These are phyloP conservation scores for Megamerina dolium DNA, from an alignment of 2,888 invertebrate species.

Conservation along the genomic window DNA sequence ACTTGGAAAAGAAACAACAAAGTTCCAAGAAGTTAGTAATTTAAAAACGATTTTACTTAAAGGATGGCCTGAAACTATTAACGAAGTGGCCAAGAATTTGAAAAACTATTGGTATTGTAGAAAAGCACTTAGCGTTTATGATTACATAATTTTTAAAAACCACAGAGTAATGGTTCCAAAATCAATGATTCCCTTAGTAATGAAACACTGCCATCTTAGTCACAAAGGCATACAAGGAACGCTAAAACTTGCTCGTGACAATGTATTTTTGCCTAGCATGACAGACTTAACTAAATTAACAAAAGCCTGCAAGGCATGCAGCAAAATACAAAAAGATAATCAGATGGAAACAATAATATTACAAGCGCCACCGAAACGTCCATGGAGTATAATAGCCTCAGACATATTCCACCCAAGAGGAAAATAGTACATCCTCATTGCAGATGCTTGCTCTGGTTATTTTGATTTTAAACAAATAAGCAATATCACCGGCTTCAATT, in stretches of 20 bases:
- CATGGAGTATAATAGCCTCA: too few relatives aligned
- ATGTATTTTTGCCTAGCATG: background rate
- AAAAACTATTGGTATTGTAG: too few relatives aligned
- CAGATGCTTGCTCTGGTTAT: background rate
- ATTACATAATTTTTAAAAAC: too few relatives aligned
- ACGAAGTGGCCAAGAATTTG: background rate
- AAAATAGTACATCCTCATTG: background rate
- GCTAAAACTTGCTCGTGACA: background rate
- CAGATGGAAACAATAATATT: background rate
- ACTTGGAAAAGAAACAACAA: background rate
- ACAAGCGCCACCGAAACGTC: too few relatives aligned
- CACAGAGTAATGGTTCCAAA: too few relatives aligned
- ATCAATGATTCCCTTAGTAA: too few relatives aligned
- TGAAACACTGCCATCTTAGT: too few relatives aligned
- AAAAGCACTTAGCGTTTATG: too few relatives aligned
- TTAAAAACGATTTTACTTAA: too few relatives aligned
- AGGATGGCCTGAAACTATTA: background rate
- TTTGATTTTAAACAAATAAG: slow-evolving; percentile 1
- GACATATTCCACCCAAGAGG: too few relatives aligned
- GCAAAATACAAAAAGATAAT: background rate
- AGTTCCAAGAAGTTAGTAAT: background rate
- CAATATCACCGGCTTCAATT: too few relatives aligned
- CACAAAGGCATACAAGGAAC: background rate
- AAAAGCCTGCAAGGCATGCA: slow-evolving; percentile 1
- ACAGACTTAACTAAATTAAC: background rate